Base-by-base conservation (phyloP, 1,140 invertebrate genomes). In the Papilio polytes region DNA sequence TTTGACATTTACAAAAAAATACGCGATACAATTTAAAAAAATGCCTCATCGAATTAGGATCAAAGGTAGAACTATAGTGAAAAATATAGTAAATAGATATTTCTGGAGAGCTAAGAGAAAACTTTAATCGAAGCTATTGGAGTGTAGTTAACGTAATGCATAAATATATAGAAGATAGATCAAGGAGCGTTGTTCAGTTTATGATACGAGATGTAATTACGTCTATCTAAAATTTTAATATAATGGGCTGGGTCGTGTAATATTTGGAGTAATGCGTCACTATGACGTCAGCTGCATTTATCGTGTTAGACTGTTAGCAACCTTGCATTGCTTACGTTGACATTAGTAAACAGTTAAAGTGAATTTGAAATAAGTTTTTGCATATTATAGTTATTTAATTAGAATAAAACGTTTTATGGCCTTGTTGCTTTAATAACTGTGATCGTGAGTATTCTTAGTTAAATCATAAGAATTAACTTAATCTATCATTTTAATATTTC, bases 221-320 rank as follows among this genome's bases (percentile, higher is more conserved):
- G 51, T 46, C 44, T 74, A 74, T 76, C 36, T 76, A 41, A 63
- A 82, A 63, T 53, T 72, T 46, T 76, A 46, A 44, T 44, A 22
- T 70, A 66, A 63, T 66, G 73, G 36, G 74, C 70, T 70, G 13
- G 48, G 56, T n/a, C 73, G 41, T 51, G 74, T 80, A 78, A 78
- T 79, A 63, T 73, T 80, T 59, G 76, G 66, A 18, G 36, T 74
- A 77, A 63, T 80, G 80, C 80, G 82, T 80, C 81, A 82, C 59
- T 31, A 80, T 84, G 84, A 85, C 84, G 84, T 85, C 82, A 85
- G 56, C 53, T 63, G 78, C 77, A 85, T 85, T 80, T 82, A 85
- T 84, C 81, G 46, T 74, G 73, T 41, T 48, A 76, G 80, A 46
- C 72, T 70, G 70, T 72, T 53, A 59, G 73, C 70, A 74, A 72